Base-by-base conservation (phyloP, 2,113 vertebrate species). In the Sapajus apella region DNA sequence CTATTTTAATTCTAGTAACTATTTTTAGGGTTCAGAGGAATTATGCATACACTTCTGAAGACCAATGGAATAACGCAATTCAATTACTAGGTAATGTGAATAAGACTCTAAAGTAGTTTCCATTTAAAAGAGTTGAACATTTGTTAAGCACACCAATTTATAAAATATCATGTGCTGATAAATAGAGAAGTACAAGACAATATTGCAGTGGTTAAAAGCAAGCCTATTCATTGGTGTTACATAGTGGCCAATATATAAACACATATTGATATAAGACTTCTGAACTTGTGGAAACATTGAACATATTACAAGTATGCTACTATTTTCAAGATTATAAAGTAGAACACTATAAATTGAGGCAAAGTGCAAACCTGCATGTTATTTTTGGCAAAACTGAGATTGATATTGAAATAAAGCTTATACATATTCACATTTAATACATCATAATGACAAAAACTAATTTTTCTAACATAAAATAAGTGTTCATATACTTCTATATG, bases 21-120 rank as follows among this genome's bases (percentile, higher is more conserved):
- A 50, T 95, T 93, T 96, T 94, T 84, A 86, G 68, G 20, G 1
- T 52, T 72, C 91, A 82, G 47, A 93, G 35, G 16, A 96, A 86
- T 93, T 83, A 82, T 52, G 4, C 45, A 6, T 52, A 76, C 1
- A 68, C 14, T 77, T 85, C 50, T 86, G 58, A 12, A 96, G 66
- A 96, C 30, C 25, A 93, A 45, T 14, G 50, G 23, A 91, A 58
- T 72, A 89, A 86, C 80, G 32, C 18, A 43, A 68, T 77, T 95
- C 27, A 91, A 73, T 96, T 96, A 91, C 25, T 95, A 2, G 4
- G 14, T 76, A 91, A 91, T 89, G 91, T 52, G 82, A 97, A 79
- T 95, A 79, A 86, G 16, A 27, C 5, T 82, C 11, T 20, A 91
- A 85, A 82, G 76, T 5, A 40, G 8, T 20, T 90, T 96, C 17